Conservation (phyloP, 2,113 vertebrate genomes). For the Cavia aperea region DNA sequence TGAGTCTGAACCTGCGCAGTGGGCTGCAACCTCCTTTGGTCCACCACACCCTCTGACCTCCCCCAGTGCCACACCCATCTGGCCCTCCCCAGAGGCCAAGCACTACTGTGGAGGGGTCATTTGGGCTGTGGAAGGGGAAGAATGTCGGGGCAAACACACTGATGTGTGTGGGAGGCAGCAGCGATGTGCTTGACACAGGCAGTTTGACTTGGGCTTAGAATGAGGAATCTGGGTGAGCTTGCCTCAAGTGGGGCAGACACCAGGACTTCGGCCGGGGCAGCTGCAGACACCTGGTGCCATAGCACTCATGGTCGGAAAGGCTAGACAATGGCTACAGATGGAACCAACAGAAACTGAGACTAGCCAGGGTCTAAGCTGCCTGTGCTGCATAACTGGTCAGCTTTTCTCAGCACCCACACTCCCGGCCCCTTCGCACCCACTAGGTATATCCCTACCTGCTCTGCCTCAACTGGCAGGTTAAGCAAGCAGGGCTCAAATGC, state of each 20-base stretch:
- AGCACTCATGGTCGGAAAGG: background rate
- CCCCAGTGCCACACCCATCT: background rate
- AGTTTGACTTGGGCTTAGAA: background rate
- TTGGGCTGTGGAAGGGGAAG: background rate
- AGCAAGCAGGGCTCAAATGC: background rate
- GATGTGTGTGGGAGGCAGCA: background rate
- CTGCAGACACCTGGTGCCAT: fast-evolving
- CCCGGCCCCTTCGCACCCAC: background rate
- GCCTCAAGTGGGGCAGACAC: background rate
- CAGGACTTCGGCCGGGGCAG: background rate
- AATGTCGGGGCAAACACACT: background rate
- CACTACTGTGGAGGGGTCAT: background rate
- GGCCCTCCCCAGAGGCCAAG: background rate
- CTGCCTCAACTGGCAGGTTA: background rate
- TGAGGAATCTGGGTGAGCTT: background rate
- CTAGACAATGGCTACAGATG: background rate
- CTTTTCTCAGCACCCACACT: background rate
- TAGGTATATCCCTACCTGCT: background rate
- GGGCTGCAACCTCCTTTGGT: background rate
- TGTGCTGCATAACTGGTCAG: fast-evolving
- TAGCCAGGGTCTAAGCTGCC: too few relatives aligned
- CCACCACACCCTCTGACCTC: background rate
- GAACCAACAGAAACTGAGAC: background rate
- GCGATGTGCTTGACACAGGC: background rate
- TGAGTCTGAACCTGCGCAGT: background rate